phyloP scores from a whole-genome alignment of 2,888 invertebrate genomes.

The Dione vanillae region DNA sequence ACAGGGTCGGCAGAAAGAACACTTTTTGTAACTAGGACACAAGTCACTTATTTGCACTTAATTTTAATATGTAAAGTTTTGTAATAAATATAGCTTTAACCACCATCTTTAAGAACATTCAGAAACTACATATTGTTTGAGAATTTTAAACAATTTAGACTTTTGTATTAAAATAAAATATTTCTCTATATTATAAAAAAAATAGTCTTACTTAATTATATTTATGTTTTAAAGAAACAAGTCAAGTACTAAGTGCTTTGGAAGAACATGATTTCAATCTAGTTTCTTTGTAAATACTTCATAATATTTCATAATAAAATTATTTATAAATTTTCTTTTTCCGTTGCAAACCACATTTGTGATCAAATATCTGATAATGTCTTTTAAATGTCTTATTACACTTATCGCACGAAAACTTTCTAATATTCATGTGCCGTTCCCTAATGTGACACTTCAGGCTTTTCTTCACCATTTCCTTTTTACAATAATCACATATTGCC shows the following conservation, averaged over 20 bases:
- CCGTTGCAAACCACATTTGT: constrained; percentile 55
- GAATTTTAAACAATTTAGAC: too few relatives aligned
- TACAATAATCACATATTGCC: constrained; percentile 70
- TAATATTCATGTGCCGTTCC: constrained; percentile 64
- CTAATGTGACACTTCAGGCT: constrained; percentile 66
- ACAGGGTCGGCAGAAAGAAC: too few relatives aligned
- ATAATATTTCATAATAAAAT: too few relatives aligned
- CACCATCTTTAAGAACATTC: too few relatives aligned
- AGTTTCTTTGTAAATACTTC: neutral
- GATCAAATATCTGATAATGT: constrained; percentile 64
- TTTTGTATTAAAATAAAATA: too few relatives aligned
- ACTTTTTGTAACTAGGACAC: too few relatives aligned
- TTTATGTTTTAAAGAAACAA: neutral
- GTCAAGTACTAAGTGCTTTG: neutral
- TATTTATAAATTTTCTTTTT: neutral
- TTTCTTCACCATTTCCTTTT: constrained; percentile 73
- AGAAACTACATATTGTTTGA: too few relatives aligned
- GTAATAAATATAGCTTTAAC: too few relatives aligned
- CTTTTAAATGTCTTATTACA: constrained; percentile 59
- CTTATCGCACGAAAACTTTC: constrained; percentile 58
- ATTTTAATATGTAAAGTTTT: too few relatives aligned
- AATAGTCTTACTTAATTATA: neutral
- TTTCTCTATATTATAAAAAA: neutral
- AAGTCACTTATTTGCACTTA: too few relatives aligned
- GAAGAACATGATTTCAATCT: neutral